phyloP scores from a whole-genome alignment of 2,888 invertebrate species.

The Eudemis profundana region DNA sequence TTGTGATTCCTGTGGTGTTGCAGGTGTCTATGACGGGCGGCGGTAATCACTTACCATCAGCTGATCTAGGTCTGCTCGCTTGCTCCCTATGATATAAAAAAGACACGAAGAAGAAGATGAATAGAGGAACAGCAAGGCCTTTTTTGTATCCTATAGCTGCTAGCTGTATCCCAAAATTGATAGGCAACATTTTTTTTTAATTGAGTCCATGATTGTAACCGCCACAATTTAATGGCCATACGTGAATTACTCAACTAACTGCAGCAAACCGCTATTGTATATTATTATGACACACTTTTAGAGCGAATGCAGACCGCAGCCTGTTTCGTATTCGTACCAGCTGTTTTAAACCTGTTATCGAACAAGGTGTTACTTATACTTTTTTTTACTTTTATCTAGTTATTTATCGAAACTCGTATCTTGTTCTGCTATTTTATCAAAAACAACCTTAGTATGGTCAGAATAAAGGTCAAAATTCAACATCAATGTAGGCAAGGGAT shows the following conservation, averaged over 20 bases:
- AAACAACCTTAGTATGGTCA: not conserved
- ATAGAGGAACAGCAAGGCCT: too few species aligned
- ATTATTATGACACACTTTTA: constrained; percentile 27
- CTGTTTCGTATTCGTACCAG: constrained; percentile 24
- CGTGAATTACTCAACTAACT: not conserved
- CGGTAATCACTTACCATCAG: too few species aligned
- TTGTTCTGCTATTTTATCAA: not conserved
- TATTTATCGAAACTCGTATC: constrained; percentile 9
- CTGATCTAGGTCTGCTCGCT: too few species aligned
- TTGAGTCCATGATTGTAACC: not conserved
- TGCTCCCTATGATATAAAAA: too few species aligned
- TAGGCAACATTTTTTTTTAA: too few species aligned
- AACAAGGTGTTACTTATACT: constrained; percentile 38
- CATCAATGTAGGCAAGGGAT: not conserved
- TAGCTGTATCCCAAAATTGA: too few species aligned
- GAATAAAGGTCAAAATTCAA: not conserved
- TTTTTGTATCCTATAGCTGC: too few species aligned
- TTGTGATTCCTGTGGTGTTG: too few species aligned
- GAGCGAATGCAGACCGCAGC: constrained; percentile 6
- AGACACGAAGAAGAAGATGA: too few species aligned
- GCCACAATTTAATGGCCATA: not conserved
- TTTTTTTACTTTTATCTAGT: constrained; percentile 26
- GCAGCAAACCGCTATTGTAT: constrained; percentile 11
- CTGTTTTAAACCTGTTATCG: constrained; percentile 42
- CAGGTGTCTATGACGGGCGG: too few species aligned